Evolutionary conservation across 2,797 vertebrate genomes (phyloP).

Genomic region (Acestrorhynchus altus): DNA sequence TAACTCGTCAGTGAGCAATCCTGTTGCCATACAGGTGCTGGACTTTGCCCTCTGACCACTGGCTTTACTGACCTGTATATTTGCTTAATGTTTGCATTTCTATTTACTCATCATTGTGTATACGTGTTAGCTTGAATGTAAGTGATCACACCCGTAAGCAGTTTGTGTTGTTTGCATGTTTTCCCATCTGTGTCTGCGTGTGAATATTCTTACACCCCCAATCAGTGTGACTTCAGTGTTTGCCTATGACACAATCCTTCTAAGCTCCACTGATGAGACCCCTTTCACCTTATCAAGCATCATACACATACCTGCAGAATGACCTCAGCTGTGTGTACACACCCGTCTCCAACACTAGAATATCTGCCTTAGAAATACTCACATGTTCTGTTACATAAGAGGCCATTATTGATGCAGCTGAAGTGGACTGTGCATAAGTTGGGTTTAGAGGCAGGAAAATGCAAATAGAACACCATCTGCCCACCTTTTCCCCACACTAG

Average conservation of each 20-base stretch:
- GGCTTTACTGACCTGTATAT: background rate
- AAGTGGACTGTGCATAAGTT: background rate
- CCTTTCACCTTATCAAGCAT: background rate
- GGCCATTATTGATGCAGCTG: background rate
- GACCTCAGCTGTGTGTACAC: background rate
- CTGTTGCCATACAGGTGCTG: background rate
- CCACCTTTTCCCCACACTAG: background rate
- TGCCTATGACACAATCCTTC: background rate
- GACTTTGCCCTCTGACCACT: conserved; percentile 1
- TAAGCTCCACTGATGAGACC: background rate
- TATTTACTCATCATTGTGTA: background rate
- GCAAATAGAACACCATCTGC: background rate
- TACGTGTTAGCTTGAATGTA: background rate
- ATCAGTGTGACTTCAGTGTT: conserved; percentile 34
- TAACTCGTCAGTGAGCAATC: background rate
- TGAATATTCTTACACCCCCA: conserved; percentile 32
- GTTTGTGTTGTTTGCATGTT: background rate
- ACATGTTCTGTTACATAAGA: background rate
- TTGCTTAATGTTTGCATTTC: background rate
- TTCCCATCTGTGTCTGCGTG: background rate
- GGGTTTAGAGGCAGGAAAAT: background rate
- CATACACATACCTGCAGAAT: background rate
- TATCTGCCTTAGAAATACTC: background rate
- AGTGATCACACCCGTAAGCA: background rate
- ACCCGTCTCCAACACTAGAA: background rate